Base-by-base conservation (phyloP, 2,113 vertebrate genomes). In the Esox niger region DNA sequence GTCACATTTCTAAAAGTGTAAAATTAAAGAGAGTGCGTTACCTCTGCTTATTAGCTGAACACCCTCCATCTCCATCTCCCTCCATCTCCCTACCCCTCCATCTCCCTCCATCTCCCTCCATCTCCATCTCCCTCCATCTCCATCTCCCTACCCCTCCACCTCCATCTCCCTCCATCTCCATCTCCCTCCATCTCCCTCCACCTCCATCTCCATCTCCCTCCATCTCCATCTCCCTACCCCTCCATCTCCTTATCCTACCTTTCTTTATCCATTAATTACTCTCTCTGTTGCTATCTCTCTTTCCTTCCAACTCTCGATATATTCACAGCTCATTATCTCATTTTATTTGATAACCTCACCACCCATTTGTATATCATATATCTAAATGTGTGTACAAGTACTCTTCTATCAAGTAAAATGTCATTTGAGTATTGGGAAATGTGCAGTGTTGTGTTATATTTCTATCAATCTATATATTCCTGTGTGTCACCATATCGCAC, bases 71-170 rank as follows among this genome's bases (percentile, higher is more conserved):
- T 80, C 83, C 68, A 58, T 66, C 66, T 77, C 78, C 72, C 71
- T 79, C 78, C 73, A 57, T 31, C 25, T 60, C 57, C 73, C 64
- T 57, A 3, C 31, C 52, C 33, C 64, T 59, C 29, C 64, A 64
- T 68, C 57, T 63, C 9, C 11, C 56, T 70, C 71, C 63, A 64
- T 70, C 64, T 71, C 75, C 83, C 64, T 66, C 78, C 82, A 84
- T 83, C 73, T 82, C 84, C 77, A 80, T 81, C 75, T 73, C 79
- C 73, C 58, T 77, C 72, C 76, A 70, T 29, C 54, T 56, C 54
- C 1, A 20, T 54, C 49, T 56, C 23, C 13, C 21, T 56, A 76
- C 82, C 76, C 10, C 59, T 68, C 70, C 55, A 8, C 25, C 27
- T 43, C 35, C 25, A n/a, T 17, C 26, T 29, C 35, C 11, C 26